Conservation (phyloP, 2,888 invertebrate genomes). For the Cheilosia vulpina region DNA sequence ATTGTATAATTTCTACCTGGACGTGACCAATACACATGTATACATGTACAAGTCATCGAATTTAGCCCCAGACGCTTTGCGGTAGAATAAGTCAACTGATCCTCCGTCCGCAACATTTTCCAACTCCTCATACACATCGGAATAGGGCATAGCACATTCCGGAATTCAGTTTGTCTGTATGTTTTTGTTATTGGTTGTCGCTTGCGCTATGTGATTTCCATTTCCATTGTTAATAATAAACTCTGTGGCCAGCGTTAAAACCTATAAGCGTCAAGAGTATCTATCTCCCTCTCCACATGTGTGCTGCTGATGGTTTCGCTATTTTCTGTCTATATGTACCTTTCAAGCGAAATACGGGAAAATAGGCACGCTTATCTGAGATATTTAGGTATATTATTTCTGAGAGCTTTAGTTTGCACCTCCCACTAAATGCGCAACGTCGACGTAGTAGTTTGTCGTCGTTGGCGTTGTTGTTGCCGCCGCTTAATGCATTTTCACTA, state of each 20-base stretch:
- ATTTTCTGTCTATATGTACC: background rate
- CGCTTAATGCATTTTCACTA: slow-evolving; percentile 1
- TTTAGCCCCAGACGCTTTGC: too few relatives aligned
- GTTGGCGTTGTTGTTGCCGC: background rate
- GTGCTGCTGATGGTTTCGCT: background rate
- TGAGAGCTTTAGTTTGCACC: slow-evolving; percentile 42
- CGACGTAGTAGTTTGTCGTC: background rate
- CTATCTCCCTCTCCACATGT: background rate
- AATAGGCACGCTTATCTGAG: slow-evolving; percentile 13
- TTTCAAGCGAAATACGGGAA: slow-evolving; percentile 12
- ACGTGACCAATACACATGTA: too few relatives aligned
- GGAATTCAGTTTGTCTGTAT: too few relatives aligned
- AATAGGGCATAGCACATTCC: too few relatives aligned
- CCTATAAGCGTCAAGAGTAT: slow-evolving; percentile 1
- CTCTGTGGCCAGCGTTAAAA: background rate
- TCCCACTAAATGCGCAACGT: slow-evolving; percentile 43
- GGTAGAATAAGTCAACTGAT: too few relatives aligned
- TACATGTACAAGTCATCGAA: too few relatives aligned
- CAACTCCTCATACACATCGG: too few relatives aligned
- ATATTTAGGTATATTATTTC: background rate
- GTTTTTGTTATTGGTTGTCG: too few relatives aligned
- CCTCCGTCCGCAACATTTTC: too few relatives aligned
- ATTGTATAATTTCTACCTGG: too few relatives aligned
- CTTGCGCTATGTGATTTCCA: too few relatives aligned
- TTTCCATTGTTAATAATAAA: slow-evolving; percentile 6